Percentiles rank a stretch among this genome's conserved stretches.
Conservation (phyloP, 2,888 invertebrate genomes). For the Tupiocoris notatus region DNA sequence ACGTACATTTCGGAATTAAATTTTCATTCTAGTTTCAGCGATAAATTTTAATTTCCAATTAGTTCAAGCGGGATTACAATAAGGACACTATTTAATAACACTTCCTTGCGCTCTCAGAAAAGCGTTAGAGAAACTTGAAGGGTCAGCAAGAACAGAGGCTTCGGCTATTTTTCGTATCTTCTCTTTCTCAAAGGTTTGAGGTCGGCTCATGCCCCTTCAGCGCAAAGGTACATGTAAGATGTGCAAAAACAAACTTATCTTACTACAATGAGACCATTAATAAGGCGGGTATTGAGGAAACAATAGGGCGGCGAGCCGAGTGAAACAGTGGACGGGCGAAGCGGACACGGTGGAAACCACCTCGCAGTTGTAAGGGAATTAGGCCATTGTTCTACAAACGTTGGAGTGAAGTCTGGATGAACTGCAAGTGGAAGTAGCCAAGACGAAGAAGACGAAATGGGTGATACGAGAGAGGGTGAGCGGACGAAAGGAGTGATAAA, state of each 20-base stretch:
- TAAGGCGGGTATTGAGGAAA: slow-evolving; percentile 33
- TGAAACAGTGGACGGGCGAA: background rate
- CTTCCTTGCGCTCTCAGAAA: no score
- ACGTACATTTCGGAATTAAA: no score
- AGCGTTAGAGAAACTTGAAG: background rate
- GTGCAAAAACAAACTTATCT: slow-evolving; percentile 30
- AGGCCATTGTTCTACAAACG: slow-evolving; percentile 39
- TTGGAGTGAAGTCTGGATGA: background rate
- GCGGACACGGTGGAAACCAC: slow-evolving; percentile 21
- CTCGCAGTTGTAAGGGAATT: slow-evolving; percentile 43
- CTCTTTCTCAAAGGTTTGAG: background rate
- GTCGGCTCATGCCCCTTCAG: background rate
- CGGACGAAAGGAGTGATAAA: background rate
- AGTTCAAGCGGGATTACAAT: no score
- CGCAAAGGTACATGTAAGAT: background rate
- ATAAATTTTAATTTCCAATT: no score
- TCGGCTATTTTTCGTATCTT: background rate
- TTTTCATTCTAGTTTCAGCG: no score
- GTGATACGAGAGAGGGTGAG: background rate
- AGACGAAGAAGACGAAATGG: background rate
- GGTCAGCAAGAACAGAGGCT: background rate
- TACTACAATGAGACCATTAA: slow-evolving; percentile 37
- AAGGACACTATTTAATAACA: no score
- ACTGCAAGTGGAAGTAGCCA: background rate
- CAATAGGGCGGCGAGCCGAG: slow-evolving; percentile 31